Conservation (phyloP, 2,113 vertebrate genomes). For the Hippolais icterina region DNA sequence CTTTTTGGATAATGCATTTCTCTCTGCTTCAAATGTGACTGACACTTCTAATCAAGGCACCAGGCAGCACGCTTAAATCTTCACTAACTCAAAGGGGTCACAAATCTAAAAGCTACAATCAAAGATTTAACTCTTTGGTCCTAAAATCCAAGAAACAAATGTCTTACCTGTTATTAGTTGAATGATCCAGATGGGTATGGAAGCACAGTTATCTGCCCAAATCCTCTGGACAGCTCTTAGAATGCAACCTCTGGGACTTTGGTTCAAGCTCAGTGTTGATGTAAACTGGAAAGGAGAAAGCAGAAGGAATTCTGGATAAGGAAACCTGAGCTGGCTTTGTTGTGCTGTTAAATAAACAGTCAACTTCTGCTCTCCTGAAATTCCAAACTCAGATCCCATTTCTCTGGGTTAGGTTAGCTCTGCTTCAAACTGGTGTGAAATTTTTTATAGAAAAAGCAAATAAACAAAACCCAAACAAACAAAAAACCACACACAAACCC, state of each 20-base stretch:
- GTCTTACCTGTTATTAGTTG: not conserved
- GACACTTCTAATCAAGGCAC: not conserved
- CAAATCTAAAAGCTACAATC: not conserved
- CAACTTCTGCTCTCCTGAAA: not conserved
- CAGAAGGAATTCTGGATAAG: not conserved
- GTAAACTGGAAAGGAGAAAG: not conserved
- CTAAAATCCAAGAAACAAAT: rapidly evolving
- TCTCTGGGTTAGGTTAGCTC: not conserved
- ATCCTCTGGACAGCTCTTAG: not conserved
- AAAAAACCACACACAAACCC: not conserved
- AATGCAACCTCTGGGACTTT: not conserved
- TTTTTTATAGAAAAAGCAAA: not conserved
- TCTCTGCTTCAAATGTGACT: not conserved
- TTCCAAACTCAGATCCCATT: not conserved
- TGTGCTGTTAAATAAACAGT: not conserved
- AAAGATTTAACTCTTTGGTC: not conserved
- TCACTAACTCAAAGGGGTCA: not conserved
- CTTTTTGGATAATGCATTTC: not conserved
- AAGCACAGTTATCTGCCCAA: not conserved
- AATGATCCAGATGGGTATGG: not conserved
- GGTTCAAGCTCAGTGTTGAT: not conserved
- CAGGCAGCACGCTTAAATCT: not conserved
- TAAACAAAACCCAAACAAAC: not conserved
- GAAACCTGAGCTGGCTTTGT: not conserved
- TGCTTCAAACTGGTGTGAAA: not conserved